These are phyloP conservation scores for Druceiella hillmani DNA, from an alignment of 2,888 invertebrate species.

Conservation along the genomic window DNA sequence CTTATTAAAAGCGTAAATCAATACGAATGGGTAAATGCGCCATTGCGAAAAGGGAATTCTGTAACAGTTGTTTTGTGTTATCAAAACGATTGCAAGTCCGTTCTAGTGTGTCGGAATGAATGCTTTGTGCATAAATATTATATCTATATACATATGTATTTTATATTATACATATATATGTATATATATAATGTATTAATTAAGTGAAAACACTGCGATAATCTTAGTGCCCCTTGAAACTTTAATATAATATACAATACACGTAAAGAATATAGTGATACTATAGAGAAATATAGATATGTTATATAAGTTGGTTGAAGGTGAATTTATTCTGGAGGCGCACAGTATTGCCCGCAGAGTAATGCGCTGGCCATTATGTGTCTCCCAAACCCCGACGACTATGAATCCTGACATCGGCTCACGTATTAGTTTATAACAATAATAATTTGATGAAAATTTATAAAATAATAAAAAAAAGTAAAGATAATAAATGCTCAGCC, in stretches of 20 bases:
- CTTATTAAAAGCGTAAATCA: too few relatives aligned
- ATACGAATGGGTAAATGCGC: too few relatives aligned
- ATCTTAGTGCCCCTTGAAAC: slow-evolving; percentile 49
- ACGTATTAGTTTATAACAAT: slow-evolving; percentile 55
- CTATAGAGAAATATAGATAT: slow-evolving; percentile 5
- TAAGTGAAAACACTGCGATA: slow-evolving; percentile 43
- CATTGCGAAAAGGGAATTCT: too few relatives aligned
- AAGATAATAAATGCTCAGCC: slow-evolving; percentile 54
- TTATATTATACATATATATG: too few relatives aligned
- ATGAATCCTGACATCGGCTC: slow-evolving; percentile 55
- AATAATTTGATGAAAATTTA: slow-evolving; percentile 54
- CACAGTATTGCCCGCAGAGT: slow-evolving; percentile 15
- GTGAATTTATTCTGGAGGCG: slow-evolving; percentile 15
- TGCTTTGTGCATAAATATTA: too few relatives aligned
- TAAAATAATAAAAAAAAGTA: slow-evolving; percentile 54
- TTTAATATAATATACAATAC: slow-evolving; percentile 46
- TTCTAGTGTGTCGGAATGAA: too few relatives aligned
- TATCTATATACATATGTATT: too few relatives aligned
- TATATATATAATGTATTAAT: too few relatives aligned
- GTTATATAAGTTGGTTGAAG: slow-evolving; percentile 6
- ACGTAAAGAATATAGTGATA: slow-evolving; percentile 39
- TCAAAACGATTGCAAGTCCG: too few relatives aligned
- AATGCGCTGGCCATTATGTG: slow-evolving; percentile 35
- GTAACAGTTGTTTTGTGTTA: too few relatives aligned
- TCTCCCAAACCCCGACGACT: slow-evolving; percentile 51